Evolutionary conservation across 2,797 vertebrate genomes (phyloP), one percentile per base, ranked within the genome.

Genomic region (Scleropages formosus): DNA sequence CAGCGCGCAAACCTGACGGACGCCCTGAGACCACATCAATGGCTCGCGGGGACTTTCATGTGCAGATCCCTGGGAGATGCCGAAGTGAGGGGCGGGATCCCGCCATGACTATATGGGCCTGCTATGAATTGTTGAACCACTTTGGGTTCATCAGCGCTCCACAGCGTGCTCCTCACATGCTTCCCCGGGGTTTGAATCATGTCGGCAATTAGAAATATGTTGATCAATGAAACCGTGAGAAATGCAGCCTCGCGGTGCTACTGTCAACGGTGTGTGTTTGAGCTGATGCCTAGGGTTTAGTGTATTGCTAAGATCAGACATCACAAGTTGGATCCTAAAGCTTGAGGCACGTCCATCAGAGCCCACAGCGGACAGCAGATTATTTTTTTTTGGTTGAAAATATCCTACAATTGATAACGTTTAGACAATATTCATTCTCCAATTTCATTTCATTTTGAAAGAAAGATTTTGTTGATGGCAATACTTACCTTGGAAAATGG

Each of bases 41-140:
- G 64, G 24, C 78, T 82, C 82, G 84, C 75, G 73, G 61, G 70
- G 76, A 31, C 82, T 82, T 83, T 86, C 71, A 87, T 85, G 75
- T 77, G 77, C 31, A 64, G 20, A 26, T 59, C 20, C 44, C 16
- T 15, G 74, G 68, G 56, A 62, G 76, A 63, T 62, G 74, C 64
- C 78, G 39, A 4, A 59, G 11, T 16, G 64, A 66, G 72, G 73
- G 20, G n/a, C n/a, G n/a, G 26, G 73, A 39, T 69, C 73, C 62
- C 75, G 73, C 66, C 68, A 77, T 73, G 46, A 27, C 31, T 64
- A 49, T 65, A 47, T 53, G 20, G 56, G 31, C n/a, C 64, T 69
- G n/a, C 10, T 27, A 56, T 61, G 31, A 8, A 16, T 73, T 31
- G 18, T n/a, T n/a, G 20, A 56, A 20, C 46, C 53, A 59, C 65